phyloP scores from a whole-genome alignment of 1,140 invertebrate genomes.

The Drosophila erecta region DNA sequence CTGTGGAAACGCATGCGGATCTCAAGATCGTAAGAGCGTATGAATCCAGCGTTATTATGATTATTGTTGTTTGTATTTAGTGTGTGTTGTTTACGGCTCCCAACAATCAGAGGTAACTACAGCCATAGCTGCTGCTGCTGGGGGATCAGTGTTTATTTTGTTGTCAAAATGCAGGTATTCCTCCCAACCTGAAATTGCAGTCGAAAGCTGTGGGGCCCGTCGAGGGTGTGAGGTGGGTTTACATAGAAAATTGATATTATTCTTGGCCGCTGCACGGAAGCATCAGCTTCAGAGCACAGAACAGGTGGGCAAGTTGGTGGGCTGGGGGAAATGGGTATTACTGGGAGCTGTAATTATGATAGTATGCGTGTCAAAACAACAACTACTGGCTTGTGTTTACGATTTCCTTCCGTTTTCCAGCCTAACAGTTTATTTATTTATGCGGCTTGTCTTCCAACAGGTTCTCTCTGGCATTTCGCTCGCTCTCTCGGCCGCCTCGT shows the following conservation, averaged over 20 bases:
- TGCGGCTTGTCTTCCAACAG: constrained; percentile 73
- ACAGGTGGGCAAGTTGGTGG: constrained; percentile 6
- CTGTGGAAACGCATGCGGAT: constrained; percentile 63
- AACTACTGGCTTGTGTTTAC: constrained; percentile 69
- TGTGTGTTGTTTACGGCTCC: constrained; percentile 77
- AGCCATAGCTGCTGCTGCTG: background rate
- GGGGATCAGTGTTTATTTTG: constrained; percentile 74
- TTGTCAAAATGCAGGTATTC: constrained; percentile 79
- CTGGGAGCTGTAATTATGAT: constrained; percentile 74
- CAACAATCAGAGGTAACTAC: constrained; percentile 75
- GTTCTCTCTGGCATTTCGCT: constrained; percentile 51
- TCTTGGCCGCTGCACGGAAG: constrained; percentile 76
- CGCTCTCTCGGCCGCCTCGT: constrained; percentile 4
- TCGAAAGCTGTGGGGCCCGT: constrained; percentile 23
- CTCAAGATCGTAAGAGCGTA: constrained; percentile 14
- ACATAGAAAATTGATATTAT: constrained; percentile 82
- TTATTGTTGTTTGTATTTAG: constrained; percentile 60
- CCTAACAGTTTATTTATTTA: constrained; percentile 81
- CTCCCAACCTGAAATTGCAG: constrained; percentile 51
- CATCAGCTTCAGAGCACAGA: constrained; percentile 61
- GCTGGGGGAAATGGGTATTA: constrained; percentile 29
- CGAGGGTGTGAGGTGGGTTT: constrained; percentile 39
- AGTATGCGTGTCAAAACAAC: constrained; percentile 76
- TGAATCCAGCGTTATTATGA: constrained; percentile 55
- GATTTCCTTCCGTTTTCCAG: constrained; percentile 81